Base-by-base conservation (phyloP, 1,140 invertebrate species). In the Coelopa frigida region DNA sequence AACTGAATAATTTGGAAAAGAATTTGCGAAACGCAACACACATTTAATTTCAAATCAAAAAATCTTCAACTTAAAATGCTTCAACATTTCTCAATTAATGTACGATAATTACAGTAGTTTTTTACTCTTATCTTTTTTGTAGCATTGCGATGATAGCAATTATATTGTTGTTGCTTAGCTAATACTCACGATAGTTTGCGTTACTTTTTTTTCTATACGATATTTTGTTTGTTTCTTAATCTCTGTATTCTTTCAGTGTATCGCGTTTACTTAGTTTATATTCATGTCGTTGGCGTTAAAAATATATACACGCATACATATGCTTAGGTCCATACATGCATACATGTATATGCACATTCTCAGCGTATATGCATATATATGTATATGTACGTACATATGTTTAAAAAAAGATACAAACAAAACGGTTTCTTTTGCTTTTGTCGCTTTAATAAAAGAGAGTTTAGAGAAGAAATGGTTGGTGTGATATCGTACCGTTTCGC, bases 401-500 rank as follows among this genome's bases (percentile, higher is more conserved):
- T 26, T 24, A 36, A 48, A 43, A 48, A 46, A 43, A 43, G 41
- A 20, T 46, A 43, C 31, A 41, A 43, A 50, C 33, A 46, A 40
- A 48, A 52, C 29, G 44, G 36, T 7, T 31, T 44, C 15, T 45
- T 17, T 45, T 46, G 22, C 40, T 53, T 53, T 37, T 21, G 48
- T 36, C 43, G 43, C 43, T 46, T 50, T 48, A 64, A 61, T 62
- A 54, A 65, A 72, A 73, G 70, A 78, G 76, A 76, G 75, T 80
- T 81, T 78, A 78, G 77, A 79, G 73, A 72, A 77, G 80, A 80
- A 66, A 66, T 66, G 54, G 60, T 61, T 57, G 54, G 58, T 65
- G 57, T 68, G 61, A 68, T 81, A 83, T 82, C 84, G 82, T 88
- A 89, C 85, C 86, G 83, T 85, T 76, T 88, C 85, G 82, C 84